phyloP scores from a whole-genome alignment of 2,888 invertebrate genomes.

The Drosophila helvetica region DNA sequence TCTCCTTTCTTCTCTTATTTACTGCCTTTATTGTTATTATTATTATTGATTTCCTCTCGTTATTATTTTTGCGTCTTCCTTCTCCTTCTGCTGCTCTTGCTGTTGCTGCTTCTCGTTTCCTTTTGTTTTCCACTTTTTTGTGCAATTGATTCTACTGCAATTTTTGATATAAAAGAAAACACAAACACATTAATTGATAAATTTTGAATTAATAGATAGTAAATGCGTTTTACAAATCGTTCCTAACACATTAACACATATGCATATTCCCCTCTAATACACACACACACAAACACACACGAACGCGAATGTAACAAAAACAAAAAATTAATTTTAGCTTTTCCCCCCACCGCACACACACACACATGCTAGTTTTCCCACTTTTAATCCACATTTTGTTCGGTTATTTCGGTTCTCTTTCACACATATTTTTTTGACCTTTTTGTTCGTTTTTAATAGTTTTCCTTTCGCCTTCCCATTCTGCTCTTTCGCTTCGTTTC shows the following conservation, averaged over 20 bases:
- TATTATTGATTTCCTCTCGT: conserved; percentile 65
- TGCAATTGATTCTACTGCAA: conserved; percentile 51
- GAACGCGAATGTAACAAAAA: conserved; percentile 71
- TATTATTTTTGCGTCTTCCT: conserved; percentile 5
- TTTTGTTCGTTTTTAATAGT: conserved; percentile 51
- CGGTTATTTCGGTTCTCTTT: conserved; percentile 60
- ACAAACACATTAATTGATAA: conserved; percentile 39
- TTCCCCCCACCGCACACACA: conserved; percentile 63
- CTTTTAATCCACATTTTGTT: conserved; percentile 70
- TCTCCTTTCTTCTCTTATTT: conserved; percentile 21
- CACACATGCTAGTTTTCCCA: conserved; percentile 63
- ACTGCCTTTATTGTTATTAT: conserved; percentile 59
- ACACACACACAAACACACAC: conserved; percentile 19
- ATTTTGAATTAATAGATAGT: conserved; percentile 39
- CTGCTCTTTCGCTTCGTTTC: conserved; percentile 17
- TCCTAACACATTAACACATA: conserved; percentile 17
- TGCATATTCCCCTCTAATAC: conserved; percentile 3
- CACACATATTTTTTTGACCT: conserved; percentile 57
- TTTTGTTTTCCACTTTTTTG: conserved; percentile 37
- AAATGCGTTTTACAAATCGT: conserved; percentile 70
- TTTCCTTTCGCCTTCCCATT: conserved; percentile 26
- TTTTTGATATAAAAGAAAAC: conserved; percentile 9
- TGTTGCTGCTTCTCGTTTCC: conserved; percentile 19
- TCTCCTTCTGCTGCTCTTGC: conserved; percentile 15
- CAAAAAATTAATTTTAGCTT: conserved; percentile 76